These are phyloP conservation scores for Cryptophagus acutangulus DNA, from an alignment of 2,888 invertebrate genomes.

Conservation along the genomic window DNA sequence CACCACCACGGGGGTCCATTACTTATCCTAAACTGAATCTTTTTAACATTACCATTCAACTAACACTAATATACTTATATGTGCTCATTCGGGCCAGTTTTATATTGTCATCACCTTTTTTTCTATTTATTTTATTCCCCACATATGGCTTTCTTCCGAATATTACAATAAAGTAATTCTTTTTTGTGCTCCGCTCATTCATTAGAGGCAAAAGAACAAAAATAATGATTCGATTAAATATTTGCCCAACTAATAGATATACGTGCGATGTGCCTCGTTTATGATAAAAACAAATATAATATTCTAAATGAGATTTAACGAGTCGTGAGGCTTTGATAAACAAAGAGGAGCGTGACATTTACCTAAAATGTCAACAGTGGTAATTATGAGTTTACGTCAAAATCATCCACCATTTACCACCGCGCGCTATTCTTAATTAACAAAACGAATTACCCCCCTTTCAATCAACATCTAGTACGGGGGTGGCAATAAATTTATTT, in stretches of 20 bases:
- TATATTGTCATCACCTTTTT: constrained; percentile 32
- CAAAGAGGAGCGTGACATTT: constrained; percentile 24
- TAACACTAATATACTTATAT: constrained; percentile 45
- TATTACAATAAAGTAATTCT: too few species aligned
- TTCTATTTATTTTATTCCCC: background rate
- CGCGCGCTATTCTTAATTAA: background rate
- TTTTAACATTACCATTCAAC: constrained; percentile 43
- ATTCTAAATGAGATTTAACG: constrained; percentile 17
- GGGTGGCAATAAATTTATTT: too few species aligned
- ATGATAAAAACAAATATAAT: too few species aligned
- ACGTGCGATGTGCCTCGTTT: too few species aligned
- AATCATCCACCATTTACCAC: constrained; percentile 17
- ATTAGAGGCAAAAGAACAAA: too few species aligned
- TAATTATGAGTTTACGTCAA: constrained; percentile 26
- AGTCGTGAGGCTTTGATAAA: constrained; percentile 23
- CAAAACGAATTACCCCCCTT: too few species aligned
- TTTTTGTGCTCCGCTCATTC: too few species aligned
- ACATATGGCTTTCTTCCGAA: constrained; percentile 1
- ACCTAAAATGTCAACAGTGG: constrained; percentile 21
- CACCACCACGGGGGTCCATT: constrained; percentile 44
- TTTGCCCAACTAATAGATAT: too few species aligned
- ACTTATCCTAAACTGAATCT: constrained; percentile 49
- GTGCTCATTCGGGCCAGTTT: constrained; percentile 32
- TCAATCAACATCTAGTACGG: too few species aligned
- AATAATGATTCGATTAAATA: too few species aligned